Evolutionary conservation across 2,888 invertebrate species (phyloP).

Genomic region (Priapulus caudatus): DNA sequence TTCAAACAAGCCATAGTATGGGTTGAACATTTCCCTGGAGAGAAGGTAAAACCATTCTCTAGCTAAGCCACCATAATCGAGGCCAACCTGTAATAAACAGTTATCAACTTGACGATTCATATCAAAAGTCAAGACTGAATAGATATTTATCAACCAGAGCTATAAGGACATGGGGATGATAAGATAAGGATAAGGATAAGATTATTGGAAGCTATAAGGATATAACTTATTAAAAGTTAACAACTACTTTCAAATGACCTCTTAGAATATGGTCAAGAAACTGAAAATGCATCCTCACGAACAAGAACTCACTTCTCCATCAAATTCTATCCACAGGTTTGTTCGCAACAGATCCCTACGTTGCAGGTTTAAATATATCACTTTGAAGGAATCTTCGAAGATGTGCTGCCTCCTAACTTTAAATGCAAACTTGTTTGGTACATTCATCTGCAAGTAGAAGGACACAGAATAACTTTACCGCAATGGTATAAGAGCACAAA

Average conservation of each 20-base stretch:
- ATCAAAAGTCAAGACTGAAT: no score
- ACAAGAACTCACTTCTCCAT: conserved; percentile 75
- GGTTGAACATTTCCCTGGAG: conserved; percentile 99
- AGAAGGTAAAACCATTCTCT: conserved; percentile 97
- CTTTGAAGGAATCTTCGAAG: conserved; percentile 90
- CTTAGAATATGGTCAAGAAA: no score
- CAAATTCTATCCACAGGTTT: conserved; percentile 97
- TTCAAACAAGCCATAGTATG: conserved; percentile 97
- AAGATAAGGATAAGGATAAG: no score
- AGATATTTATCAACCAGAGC: no score
- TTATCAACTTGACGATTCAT: no score
- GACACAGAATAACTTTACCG: not conserved
- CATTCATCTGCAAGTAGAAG: conserved; percentile 58
- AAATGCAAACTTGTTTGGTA: conserved; percentile 95
- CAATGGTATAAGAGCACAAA: conserved; percentile 10
- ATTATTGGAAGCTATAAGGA: no score
- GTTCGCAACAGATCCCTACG: conserved; percentile 86
- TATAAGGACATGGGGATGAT: no score
- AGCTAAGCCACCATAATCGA: conserved; percentile 91
- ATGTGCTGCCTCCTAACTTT: conserved; percentile 75
- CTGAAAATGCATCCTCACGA: no score
- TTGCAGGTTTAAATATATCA: conserved; percentile 70
- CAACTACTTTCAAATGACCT: no score
- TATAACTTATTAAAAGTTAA: no score
- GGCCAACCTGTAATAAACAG: conserved; percentile 43